Percentiles rank a stretch among this genome's conserved stretches.
Conservation (phyloP, 2,888 invertebrate species). For the Ophioninae sp. region DNA sequence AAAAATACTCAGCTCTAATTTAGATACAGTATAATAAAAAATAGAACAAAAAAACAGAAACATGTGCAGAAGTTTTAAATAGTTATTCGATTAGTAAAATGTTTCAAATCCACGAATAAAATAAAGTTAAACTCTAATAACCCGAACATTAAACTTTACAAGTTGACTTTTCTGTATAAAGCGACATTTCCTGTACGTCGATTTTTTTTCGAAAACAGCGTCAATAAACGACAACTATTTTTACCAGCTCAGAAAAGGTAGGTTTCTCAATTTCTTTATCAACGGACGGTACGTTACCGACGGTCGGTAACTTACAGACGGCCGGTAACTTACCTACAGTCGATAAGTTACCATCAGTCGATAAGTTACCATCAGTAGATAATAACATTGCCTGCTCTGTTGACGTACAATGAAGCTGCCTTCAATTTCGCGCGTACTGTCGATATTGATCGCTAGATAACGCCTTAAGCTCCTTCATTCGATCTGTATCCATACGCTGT, state of each 20-base stretch:
- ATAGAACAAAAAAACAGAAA: neutral
- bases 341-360: conserved; percentile 1
- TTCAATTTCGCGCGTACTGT: neutral
- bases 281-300: conserved; percentile 22
- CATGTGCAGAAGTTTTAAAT: neutral
- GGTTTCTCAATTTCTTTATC: neutral
- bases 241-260: neutral
- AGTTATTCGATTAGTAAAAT: neutral
- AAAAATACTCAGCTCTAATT: neutral
- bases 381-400: neutral
- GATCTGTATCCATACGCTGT: neutral
- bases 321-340: conserved; percentile 25
- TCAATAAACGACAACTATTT: neutral
- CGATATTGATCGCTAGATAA: conserved; percentile 32
- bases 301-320: conserved; percentile 2
- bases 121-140: neutral
- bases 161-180: neutral
- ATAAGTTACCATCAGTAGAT: neutral
- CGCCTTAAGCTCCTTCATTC: neutral
- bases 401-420: neutral
- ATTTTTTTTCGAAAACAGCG: neutral
- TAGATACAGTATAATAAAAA: neutral
- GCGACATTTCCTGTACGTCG: neutral
- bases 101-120: neutral
- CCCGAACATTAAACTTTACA: neutral